Conservation (phyloP, 2,113 vertebrate genomes). For the Thalassarche chlororhynchos region DNA sequence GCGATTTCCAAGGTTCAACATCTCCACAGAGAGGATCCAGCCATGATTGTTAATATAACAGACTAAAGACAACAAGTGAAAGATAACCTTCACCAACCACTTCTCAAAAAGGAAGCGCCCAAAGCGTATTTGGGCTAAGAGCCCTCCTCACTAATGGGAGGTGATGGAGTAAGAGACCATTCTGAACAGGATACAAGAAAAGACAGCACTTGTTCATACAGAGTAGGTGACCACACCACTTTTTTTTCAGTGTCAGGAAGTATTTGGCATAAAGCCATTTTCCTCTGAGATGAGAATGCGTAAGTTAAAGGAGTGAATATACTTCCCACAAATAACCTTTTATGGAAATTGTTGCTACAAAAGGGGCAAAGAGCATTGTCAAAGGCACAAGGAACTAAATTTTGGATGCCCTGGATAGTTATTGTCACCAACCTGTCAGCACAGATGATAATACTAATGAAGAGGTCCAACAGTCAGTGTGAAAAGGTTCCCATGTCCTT, state of each 20-base stretch:
- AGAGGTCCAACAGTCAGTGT: background rate
- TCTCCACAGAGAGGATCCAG: background rate
- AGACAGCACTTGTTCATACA: background rate
- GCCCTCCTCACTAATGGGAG: background rate
- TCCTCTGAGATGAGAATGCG: background rate
- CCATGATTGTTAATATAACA: fast-evolving
- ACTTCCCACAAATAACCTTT: background rate
- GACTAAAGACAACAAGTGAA: background rate
- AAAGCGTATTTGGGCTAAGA: background rate
- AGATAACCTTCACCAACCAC: background rate
- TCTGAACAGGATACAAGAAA: background rate
- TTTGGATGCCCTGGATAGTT: background rate
- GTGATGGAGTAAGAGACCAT: background rate
- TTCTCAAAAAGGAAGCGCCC: background rate
- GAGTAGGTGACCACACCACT: background rate
- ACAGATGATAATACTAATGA: background rate
- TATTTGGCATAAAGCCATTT: background rate
- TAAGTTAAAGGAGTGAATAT: background rate
- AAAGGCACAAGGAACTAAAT: background rate
- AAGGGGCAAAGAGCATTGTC: background rate
- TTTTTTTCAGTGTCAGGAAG: background rate
- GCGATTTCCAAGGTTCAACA: background rate
- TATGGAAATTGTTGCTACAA: background rate
- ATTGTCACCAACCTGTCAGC: background rate
- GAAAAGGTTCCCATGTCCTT: background rate